These are phyloP conservation scores for Heliocidaris tuberculata DNA, from an alignment of 35 echinoderm and acorn worm species.

Conservation along the genomic window DNA sequence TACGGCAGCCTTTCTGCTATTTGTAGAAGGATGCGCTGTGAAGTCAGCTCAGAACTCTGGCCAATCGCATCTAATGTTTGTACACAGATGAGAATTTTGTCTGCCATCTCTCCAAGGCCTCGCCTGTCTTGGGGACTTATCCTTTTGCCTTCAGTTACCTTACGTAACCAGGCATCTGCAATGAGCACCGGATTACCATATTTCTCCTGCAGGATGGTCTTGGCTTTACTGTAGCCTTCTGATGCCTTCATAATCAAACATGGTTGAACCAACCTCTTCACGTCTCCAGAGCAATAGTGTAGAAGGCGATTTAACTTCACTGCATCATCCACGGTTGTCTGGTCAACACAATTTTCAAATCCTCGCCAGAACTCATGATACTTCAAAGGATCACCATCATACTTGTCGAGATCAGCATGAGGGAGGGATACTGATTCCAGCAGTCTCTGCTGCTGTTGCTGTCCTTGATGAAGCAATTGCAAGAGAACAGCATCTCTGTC, in stretches of 20 bases:
- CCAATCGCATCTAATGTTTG: slow-evolving; percentile 49
- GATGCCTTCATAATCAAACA: slow-evolving; percentile 49
- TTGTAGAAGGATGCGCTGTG: slow-evolving; percentile 25
- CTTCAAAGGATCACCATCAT: slow-evolving; percentile 59
- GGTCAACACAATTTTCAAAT: too few relatives aligned
- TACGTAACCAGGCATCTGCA: slow-evolving; percentile 56
- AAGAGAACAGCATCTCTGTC: slow-evolving; percentile 18
- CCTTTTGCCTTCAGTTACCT: neutral
- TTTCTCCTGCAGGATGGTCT: slow-evolving; percentile 46
- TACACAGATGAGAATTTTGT: slow-evolving; percentile 54
- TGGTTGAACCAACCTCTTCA: slow-evolving; percentile 19
- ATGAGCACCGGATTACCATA: slow-evolving; percentile 51
- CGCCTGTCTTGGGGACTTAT: slow-evolving; percentile 25
- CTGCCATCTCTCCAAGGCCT: slow-evolving; percentile 55
- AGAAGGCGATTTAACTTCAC: slow-evolving; percentile 58
- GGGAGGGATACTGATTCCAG: slow-evolving; percentile 63
- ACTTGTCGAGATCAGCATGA: slow-evolving; percentile 52
- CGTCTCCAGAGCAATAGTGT: slow-evolving; percentile 64
- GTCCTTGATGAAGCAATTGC: slow-evolving; percentile 18
- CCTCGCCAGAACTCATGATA: slow-evolving; percentile 52
- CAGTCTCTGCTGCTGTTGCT: slow-evolving; percentile 57
- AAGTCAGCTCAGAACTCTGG: slow-evolving; percentile 22
- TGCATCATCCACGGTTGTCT: slow-evolving; percentile 32
- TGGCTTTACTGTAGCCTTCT: slow-evolving; percentile 39
- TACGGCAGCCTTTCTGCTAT: slow-evolving; percentile 4